A percentile compares a stretch with the other conserved stretches of the same genome.
phyloP scores from a whole-genome alignment of 2,888 invertebrate species.

The Spilosoma lubricipeda region DNA sequence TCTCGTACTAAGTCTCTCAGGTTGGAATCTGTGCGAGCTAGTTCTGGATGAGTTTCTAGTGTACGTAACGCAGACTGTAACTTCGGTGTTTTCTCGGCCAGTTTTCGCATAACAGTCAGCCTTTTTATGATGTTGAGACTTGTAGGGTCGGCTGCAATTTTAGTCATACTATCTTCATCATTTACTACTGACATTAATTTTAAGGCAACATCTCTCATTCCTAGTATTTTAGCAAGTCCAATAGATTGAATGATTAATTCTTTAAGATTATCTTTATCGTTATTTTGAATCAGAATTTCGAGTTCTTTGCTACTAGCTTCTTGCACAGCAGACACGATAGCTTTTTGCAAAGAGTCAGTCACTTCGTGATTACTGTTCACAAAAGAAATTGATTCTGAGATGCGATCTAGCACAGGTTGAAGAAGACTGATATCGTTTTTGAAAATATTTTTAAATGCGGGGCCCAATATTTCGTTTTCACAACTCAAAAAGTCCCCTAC shows the following conservation, averaged over 20 bases:
- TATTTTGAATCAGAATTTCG: slow-evolving; percentile 82
- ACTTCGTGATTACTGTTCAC: slow-evolving; percentile 89
- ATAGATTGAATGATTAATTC: slow-evolving; percentile 88
- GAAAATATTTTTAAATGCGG: slow-evolving; percentile 89
- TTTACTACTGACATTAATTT: slow-evolving; percentile 84
- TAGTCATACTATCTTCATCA: slow-evolving; percentile 85
- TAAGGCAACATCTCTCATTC: slow-evolving; percentile 88
- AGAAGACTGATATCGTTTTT: slow-evolving; percentile 87
- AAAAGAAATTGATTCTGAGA: slow-evolving; percentile 87
- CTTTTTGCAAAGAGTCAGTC: slow-evolving; percentile 88
- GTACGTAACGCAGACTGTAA: slow-evolving; percentile 87
- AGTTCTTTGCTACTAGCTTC: slow-evolving; percentile 87
- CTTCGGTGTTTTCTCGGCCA: slow-evolving; percentile 89
- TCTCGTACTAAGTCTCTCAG: slow-evolving; percentile 90
- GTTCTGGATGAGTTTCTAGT: slow-evolving; percentile 88
- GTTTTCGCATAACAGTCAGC: slow-evolving; percentile 89
- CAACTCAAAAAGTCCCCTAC: slow-evolving; percentile 88
- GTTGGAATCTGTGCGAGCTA: slow-evolving; percentile 89
- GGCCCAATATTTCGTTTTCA: slow-evolving; percentile 86
- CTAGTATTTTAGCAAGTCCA: slow-evolving; percentile 89
- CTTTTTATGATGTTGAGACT: slow-evolving; percentile 89
- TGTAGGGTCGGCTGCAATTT: slow-evolving; percentile 86
- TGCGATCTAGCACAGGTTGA: slow-evolving; percentile 86
- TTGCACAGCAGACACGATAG: slow-evolving; percentile 88
- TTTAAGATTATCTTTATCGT: slow-evolving; percentile 77